Conservation (phyloP, 2,888 invertebrate species). For the Liopterus haemorrhoidalis region DNA sequence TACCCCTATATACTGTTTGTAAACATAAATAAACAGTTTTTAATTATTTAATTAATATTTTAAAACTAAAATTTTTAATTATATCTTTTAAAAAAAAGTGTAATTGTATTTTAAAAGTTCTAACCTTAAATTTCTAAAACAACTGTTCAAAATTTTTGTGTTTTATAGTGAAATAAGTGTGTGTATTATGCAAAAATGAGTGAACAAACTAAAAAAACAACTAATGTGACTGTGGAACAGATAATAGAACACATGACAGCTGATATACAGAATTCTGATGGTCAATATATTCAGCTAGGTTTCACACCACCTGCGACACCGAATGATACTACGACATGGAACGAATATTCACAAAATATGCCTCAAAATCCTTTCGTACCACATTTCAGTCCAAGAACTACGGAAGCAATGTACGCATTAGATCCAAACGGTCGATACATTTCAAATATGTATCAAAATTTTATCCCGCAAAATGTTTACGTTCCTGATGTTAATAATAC, state of each 20-base stretch:
- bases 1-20: no score
- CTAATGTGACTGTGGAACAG: conserved; percentile 48
- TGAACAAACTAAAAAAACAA: conserved; percentile 38
- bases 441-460: conserved; percentile 14
- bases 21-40: no score
- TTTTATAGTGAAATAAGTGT: conserved; percentile 1
- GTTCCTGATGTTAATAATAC: conserved; percentile 15
- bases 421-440: conserved; percentile 14
- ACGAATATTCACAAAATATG: conserved; percentile 36
- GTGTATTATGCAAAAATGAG: conserved; percentile 36
- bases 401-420: conserved; percentile 9
- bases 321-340: conserved; percentile 38
- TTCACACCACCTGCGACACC: conserved; percentile 43
- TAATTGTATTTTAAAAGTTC: neutral
- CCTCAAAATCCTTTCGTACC: conserved; percentile 31
- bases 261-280: conserved; percentile 52
- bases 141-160: conserved; percentile 5
- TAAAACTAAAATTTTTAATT: neutral
- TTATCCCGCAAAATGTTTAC: conserved; percentile 18
- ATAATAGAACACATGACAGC: conserved; percentile 57
- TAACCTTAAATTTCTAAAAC: conserved; percentile 5
- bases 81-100: conserved; percentile 1
- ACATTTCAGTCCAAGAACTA: conserved; percentile 10
- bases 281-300: conserved; percentile 53
- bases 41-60: conserved; percentile 2